A percentile compares a stretch with the other conserved stretches of the same genome.
These are phyloP conservation scores for Mus musculus DNA, from an alignment of 2,113 vertebrate species.

Conservation along the genomic window GRCm39 chr10:31164501-31165000, in stretches of 20 bases:
- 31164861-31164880: constrained; percentile 44
- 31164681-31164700: neutral
- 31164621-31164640: neutral
- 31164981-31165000: constrained; percentile 25
- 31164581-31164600: neutral
- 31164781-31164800: constrained; percentile 49
- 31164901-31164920: neutral
- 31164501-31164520: neutral
- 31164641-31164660: neutral
- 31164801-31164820: constrained; percentile 65
- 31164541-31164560: rapidly evolving
- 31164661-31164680: neutral
- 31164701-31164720: neutral
- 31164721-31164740: neutral
- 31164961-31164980: neutral
- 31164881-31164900: neutral
- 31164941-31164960: neutral
- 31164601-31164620: neutral
- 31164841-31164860: constrained; percentile 61
- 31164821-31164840: constrained; percentile 62
- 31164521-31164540: neutral
- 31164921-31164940: neutral
- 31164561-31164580: neutral
- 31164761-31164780: neutral
- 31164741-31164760: neutral